Conservation (phyloP, 2,113 vertebrate genomes). For the Phocoena phocoena region DNA sequence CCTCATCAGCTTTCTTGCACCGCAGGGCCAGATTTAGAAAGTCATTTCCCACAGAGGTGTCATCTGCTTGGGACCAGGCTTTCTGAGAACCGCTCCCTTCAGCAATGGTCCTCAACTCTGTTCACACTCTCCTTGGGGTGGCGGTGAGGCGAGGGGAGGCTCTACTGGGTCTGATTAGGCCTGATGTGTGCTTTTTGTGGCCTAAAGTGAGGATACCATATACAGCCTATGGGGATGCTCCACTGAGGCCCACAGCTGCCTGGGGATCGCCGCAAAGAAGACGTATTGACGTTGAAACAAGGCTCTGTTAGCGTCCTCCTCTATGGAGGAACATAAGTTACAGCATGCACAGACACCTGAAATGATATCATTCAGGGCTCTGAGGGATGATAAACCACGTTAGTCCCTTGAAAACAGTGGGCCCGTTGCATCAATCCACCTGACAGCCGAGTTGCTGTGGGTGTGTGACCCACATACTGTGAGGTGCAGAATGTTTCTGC, state of each 20-base stretch:
- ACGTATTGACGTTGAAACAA: background rate
- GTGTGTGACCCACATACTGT: too few species aligned
- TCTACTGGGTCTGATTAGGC: background rate
- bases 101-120: background rate
- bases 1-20: conserved; percentile 53
- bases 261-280: background rate
- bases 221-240: background rate
- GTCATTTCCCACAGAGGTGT: conserved; percentile 22
- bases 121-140: background rate
- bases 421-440: background rate
- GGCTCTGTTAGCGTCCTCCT: background rate
- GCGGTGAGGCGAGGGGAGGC: background rate
- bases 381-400: background rate
- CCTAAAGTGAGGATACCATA: background rate
- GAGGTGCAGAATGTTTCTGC: background rate
- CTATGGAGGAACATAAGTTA: background rate
- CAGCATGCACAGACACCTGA: background rate
- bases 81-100: background rate
- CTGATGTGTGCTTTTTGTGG: background rate
- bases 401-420: background rate
- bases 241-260: background rate
- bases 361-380: background rate
- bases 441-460: background rate
- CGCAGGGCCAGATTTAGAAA: conserved; percentile 49
- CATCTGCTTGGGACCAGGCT: background rate